A percentile compares a stretch with the other conserved stretches of the same genome.
These are phyloP conservation scores for Galaxias olidus DNA, from an alignment of 2,797 vertebrate genomes.

Conservation along the genomic window DNA sequence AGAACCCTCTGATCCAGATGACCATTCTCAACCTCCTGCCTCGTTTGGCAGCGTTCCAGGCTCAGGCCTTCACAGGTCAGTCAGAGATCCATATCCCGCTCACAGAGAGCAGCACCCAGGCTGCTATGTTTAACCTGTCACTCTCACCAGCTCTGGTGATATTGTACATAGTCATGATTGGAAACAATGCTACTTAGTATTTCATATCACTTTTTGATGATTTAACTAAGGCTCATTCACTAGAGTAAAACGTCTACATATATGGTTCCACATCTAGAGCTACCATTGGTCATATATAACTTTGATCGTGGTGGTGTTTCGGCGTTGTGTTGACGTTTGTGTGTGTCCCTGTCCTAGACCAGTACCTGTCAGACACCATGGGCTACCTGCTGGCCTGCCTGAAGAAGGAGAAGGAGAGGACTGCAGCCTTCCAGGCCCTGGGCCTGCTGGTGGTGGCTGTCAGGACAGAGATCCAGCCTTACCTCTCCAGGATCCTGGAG, in stretches of 20 bases:
- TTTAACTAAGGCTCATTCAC: too few species aligned
- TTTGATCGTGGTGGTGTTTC: too few species aligned
- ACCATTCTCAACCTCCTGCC: slow-evolving; percentile 93
- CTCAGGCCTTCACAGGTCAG: slow-evolving; percentile 91
- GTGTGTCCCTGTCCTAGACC: slow-evolving; percentile 68
- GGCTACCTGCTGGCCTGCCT: slow-evolving; percentile 91
- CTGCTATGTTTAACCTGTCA: too few species aligned
- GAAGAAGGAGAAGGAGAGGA: slow-evolving; percentile 96
- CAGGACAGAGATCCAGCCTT: slow-evolving; percentile 90
- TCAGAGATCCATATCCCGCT: too few species aligned
- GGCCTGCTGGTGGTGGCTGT: slow-evolving; percentile 95
- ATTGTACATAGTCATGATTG: too few species aligned
- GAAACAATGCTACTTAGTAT: too few species aligned
- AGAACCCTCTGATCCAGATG: slow-evolving; percentile 98
- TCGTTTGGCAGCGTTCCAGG: slow-evolving; percentile 92
- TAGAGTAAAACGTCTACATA: too few species aligned
- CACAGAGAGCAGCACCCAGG: too few species aligned
- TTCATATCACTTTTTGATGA: too few species aligned
- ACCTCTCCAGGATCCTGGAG: slow-evolving; percentile 92
- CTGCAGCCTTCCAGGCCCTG: slow-evolving; percentile 93
- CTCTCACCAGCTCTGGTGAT: too few species aligned
- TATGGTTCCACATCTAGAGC: too few species aligned
- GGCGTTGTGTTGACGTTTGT: neutral
- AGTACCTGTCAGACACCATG: slow-evolving; percentile 97
- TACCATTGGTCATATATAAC: too few species aligned